These are phyloP conservation scores for Battus philenor DNA, from an alignment of 1,140 invertebrate species.

Conservation along the genomic window DNA sequence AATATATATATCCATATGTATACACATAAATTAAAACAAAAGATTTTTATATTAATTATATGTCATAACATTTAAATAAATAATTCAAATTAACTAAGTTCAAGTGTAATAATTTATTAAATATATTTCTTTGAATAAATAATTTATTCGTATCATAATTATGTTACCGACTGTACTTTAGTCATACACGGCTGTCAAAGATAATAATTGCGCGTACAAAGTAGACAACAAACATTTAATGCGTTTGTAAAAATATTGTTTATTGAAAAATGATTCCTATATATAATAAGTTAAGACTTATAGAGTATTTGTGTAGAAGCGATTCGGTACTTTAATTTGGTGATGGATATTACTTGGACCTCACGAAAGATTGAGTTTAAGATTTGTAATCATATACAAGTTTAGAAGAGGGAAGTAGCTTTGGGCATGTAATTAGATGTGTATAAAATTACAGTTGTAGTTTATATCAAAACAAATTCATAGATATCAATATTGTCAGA, in stretches of 20 bases:
- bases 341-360: conserved; percentile 45
- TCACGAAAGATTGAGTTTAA: conserved; percentile 60
- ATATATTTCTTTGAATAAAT: too few species aligned
- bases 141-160: background rate
- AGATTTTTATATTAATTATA: background rate
- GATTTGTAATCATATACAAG: conserved; percentile 57
- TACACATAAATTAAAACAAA: background rate
- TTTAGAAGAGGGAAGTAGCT: conserved; percentile 48
- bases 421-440: conserved; percentile 41
- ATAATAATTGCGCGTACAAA: conserved; percentile 71
- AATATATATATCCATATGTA: background rate
- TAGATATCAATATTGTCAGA: too few species aligned
- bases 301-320: background rate
- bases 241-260: conserved; percentile 15
- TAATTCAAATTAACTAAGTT: too few species aligned
- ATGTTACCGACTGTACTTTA: conserved; percentile 38
- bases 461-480: too few species aligned
- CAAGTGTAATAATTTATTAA: too few species aligned
- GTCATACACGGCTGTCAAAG: conserved; percentile 64
- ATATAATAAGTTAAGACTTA: conserved; percentile 17
- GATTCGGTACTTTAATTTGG: conserved; percentile 29
- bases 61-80: background rate
- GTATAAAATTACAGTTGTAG: too few species aligned
- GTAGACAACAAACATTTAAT: conserved; percentile 45
- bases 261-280: conserved; percentile 30